phyloP scores from a whole-genome alignment of 2,888 invertebrate genomes.

The Diplazon laetatorius region DNA sequence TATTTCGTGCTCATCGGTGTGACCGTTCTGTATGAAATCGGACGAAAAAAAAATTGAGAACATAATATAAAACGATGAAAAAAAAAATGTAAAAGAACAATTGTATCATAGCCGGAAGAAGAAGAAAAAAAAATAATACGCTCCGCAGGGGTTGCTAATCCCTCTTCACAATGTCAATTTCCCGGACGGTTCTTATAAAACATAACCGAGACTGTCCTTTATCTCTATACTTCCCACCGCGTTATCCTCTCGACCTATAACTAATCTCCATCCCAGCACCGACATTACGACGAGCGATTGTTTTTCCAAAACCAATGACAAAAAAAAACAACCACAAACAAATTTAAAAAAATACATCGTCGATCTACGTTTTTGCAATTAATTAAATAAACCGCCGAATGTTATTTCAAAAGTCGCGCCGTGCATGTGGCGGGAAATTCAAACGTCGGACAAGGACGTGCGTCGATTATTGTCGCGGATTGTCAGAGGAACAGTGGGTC shows the following conservation, averaged over 20 bases:
- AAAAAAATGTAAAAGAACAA: constrained; percentile 37
- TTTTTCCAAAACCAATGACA: constrained; percentile 21
- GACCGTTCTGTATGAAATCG: neutral
- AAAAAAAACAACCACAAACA: no score
- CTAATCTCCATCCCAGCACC: constrained; percentile 13
- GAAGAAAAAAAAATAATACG: constrained; percentile 64
- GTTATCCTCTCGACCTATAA: constrained; percentile 65
- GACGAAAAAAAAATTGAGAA: constrained; percentile 5
- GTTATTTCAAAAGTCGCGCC: no score
- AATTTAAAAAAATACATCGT: no score
- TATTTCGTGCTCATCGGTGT: neutral
- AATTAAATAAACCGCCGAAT: no score
- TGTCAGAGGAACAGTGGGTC: neutral
- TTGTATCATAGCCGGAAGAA: constrained; percentile 65
- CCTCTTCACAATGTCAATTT: constrained; percentile 80
- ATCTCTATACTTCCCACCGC: constrained; percentile 72
- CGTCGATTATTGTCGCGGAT: no score
- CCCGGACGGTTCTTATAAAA: constrained; percentile 71
- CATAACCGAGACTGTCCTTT: constrained; percentile 59
- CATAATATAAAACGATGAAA: constrained; percentile 3
- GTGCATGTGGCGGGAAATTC: no score
- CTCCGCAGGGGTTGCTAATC: constrained; percentile 66
- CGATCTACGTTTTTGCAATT: no score
- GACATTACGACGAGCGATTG: constrained; percentile 6
- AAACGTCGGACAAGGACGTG: no score